These are phyloP conservation scores for Drosophila ezoana DNA, from an alignment of 2,888 invertebrate species.

Conservation along the genomic window DNA sequence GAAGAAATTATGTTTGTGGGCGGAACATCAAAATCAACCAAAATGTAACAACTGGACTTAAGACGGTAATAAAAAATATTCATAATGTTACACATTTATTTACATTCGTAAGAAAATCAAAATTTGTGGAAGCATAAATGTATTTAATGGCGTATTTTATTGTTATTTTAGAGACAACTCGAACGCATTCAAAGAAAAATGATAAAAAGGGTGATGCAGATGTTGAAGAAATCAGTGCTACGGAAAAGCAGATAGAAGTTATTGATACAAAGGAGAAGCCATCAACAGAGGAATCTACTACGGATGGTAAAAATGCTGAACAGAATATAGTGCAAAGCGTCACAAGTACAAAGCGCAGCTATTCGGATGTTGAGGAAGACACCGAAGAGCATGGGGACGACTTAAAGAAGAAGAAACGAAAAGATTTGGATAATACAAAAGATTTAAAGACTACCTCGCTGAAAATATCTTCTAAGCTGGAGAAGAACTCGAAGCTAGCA, in stretches of 20 bases:
- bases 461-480: conserved; percentile 77
- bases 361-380: conserved; percentile 86
- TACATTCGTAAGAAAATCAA: neutral
- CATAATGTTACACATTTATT: neutral
- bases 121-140: neutral
- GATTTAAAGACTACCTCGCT: conserved; percentile 85
- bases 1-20: conserved; percentile 7
- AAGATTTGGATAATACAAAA: conserved; percentile 88
- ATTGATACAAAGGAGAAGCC: conserved; percentile 69
- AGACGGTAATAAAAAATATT: conserved; percentile 7
- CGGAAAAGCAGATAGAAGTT: conserved; percentile 69
- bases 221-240: conserved; percentile 65
- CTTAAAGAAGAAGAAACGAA: conserved; percentile 90
- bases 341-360: conserved; percentile 71
- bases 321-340: conserved; percentile 45
- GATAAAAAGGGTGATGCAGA: conserved; percentile 76
- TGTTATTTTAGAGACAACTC: conserved; percentile 62
- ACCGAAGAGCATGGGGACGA: conserved; percentile 88
- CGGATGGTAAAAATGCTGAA: conserved; percentile 69
- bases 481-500: conserved; percentile 86
- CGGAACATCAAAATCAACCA: neutral
- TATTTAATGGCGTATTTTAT: conserved; percentile 1
- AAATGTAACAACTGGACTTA: conserved; percentile 3
- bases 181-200: conserved; percentile 73
- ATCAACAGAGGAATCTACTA: conserved; percentile 60